Percentiles rank a stretch among this genome's conserved stretches.
These are phyloP conservation scores for Neodiprion pinetum DNA, from an alignment of 1,140 invertebrate genomes.

Conservation along the genomic window DNA sequence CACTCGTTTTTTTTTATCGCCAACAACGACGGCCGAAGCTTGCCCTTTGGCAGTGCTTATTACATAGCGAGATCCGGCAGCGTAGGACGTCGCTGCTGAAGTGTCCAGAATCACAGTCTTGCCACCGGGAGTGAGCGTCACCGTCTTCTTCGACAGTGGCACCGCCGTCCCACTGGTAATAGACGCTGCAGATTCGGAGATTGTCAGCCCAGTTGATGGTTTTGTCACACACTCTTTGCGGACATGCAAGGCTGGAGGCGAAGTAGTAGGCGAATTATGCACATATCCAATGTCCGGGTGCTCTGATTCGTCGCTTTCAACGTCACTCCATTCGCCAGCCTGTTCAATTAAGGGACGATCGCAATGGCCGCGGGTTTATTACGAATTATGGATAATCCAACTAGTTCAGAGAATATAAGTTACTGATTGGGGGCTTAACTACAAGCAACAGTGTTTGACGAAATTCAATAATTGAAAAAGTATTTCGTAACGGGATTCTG, in stretches of 20 bases:
- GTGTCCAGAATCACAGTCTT: slow-evolving; percentile 42
- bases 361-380: too few relatives aligned
- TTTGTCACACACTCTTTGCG: slow-evolving; percentile 6
- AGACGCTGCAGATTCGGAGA: neutral
- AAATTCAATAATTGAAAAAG: too few relatives aligned
- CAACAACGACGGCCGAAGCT: slow-evolving; percentile 34
- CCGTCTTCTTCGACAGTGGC: slow-evolving; percentile 34
- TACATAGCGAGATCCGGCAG: slow-evolving; percentile 39
- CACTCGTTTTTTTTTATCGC: neutral
- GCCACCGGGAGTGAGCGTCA: slow-evolving; percentile 36
- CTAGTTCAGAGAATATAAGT: too few relatives aligned
- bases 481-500: too few relatives aligned
- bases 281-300: too few relatives aligned
- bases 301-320: slow-evolving; percentile 2
- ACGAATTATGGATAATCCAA: too few relatives aligned
- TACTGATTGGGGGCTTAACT: too few relatives aligned
- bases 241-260: neutral
- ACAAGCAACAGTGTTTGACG: too few relatives aligned
- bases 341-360: neutral
- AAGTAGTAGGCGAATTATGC: too few relatives aligned
- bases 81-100: slow-evolving; percentile 30
- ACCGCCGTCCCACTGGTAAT: slow-evolving; percentile 29
- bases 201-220: neutral
- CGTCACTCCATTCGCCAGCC: slow-evolving; percentile 18
- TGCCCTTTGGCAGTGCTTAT: slow-evolving; percentile 45